These are phyloP conservation scores for Tetraneura akinire DNA, from an alignment of 1,140 invertebrate species.

Conservation along the genomic window DNA sequence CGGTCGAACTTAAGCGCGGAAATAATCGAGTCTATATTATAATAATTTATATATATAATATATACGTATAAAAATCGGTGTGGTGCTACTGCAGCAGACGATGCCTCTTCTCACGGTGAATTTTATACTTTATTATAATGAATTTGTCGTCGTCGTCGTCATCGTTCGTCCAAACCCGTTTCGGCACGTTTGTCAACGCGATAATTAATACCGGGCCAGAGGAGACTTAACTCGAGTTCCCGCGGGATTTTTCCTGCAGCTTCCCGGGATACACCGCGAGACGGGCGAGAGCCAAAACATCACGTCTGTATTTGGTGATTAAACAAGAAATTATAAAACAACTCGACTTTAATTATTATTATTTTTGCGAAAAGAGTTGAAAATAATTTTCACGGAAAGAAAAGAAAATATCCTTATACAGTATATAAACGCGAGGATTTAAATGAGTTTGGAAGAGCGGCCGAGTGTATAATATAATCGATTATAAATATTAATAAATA, in stretches of 20 bases:
- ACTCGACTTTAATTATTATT: neutral
- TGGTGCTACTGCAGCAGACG: too few relatives aligned
- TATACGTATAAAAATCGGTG: slow-evolving; percentile 7
- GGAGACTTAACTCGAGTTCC: slow-evolving; percentile 1
- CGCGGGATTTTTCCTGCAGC: neutral
- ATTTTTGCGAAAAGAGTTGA: too few relatives aligned
- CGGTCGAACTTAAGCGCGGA: neutral
- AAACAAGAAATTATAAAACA: neutral
- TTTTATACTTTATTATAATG: slow-evolving; percentile 13
- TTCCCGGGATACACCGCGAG: too few relatives aligned
- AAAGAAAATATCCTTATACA: too few relatives aligned
- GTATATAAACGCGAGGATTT: too few relatives aligned
- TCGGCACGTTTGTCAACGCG: slow-evolving; percentile 17
- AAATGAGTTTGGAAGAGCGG: too few relatives aligned
- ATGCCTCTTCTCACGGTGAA: neutral
- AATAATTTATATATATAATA: too few relatives aligned
- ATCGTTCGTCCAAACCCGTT: slow-evolving; percentile 18
- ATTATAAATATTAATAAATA: too few relatives aligned
- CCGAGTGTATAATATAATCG: too few relatives aligned
- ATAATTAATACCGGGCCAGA: neutral
- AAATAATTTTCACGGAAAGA: too few relatives aligned
- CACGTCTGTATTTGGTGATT: neutral
- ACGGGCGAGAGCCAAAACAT: too few relatives aligned
- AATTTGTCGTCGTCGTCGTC: slow-evolving; percentile 30
- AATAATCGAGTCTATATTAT: slow-evolving; percentile 27